Evolutionary conservation across 2,888 invertebrate species (phyloP).

Genomic region (Nebria salina): DNA sequence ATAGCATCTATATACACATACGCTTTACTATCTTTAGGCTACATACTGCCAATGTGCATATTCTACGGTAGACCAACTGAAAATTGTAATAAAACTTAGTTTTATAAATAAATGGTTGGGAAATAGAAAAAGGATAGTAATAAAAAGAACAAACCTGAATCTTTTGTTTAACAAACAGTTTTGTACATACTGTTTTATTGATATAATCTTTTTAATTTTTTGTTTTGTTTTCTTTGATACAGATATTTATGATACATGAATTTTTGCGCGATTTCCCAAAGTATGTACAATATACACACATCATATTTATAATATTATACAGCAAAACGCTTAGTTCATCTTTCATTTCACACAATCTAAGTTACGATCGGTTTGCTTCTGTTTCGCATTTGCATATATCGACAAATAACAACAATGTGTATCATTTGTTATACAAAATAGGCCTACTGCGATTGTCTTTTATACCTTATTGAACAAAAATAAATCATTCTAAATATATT

Average conservation of each 20-base stretch:
- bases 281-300: slow-evolving; percentile 43
- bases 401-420: slow-evolving; percentile 39
- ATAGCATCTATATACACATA: no score
- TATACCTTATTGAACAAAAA: slow-evolving; percentile 48
- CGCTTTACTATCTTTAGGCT: no score
- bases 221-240: slow-evolving; percentile 23
- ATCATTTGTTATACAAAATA: slow-evolving; percentile 57
- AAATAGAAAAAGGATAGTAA: slow-evolving; percentile 9
- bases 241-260: slow-evolving; percentile 45
- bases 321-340: slow-evolving; percentile 8
- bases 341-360: not conserved
- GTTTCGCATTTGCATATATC: slow-evolving; percentile 11
- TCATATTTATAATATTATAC: slow-evolving; percentile 28
- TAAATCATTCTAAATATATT: slow-evolving; percentile 48
- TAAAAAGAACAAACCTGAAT: not conserved
- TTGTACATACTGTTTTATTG: slow-evolving; percentile 46
- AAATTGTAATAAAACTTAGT: no score
- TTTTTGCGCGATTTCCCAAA: slow-evolving; percentile 33
- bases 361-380: slow-evolving; percentile 27
- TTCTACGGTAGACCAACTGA: no score
- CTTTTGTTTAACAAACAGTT: slow-evolving; percentile 43
- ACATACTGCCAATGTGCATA: no score
- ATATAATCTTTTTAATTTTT: slow-evolving; percentile 31
- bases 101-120: not conserved
- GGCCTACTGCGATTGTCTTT: slow-evolving; percentile 62